Evolutionary conservation across 2,888 invertebrate genomes (phyloP), one percentile per base, ranked within the genome.

Genomic region (Drosophila hawaiiensis): DNA sequence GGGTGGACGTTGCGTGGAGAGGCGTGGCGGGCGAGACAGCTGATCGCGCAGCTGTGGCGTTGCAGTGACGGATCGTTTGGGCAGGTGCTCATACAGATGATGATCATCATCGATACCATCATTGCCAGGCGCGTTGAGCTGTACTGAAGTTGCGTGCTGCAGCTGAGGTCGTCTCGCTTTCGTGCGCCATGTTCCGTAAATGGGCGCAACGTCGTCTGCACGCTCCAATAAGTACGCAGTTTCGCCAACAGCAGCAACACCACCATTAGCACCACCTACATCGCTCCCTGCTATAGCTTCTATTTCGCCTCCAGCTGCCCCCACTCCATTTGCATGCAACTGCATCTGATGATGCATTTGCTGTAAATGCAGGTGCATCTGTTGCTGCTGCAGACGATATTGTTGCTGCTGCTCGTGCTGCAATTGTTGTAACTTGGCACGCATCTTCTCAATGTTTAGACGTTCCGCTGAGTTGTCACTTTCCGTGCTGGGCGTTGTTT

Each of bases 101-200:
- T 84, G 70, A 68, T 84, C 78, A 83, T 92, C 91, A 67, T 83
- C 76, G 19, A 68, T 19, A 53, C 39, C 29, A 22, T 66, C 68
- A 31, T 70, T 63, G 71, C 62, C 66, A 47, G 47, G 62, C 65
- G 59, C 67, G 62, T 63, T 66, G 6, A 67, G 43, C 68, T 73
- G 73, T 37, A 68, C 56, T 35, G 74, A 47, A 29, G 73, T 85
- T 68, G 89, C 88, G 83, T 89, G 86, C 55, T 79, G 82, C 72
- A 73, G 50, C 63, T 85, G 88, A 68, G 92, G 90, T 89, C 92
- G 92, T 91, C 89, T 92, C 92, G 92, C 92, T 92, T 92, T 92
- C 92, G 91, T 89, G 90, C 89, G 91, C 92, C 92, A 92, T 79
- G 92, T 91, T 82, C 91, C 92, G 80, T 92, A 92, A 84, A 92